These are phyloP conservation scores for Meiosimyza decipiens DNA, from an alignment of 2,888 invertebrate species.

Conservation along the genomic window DNA sequence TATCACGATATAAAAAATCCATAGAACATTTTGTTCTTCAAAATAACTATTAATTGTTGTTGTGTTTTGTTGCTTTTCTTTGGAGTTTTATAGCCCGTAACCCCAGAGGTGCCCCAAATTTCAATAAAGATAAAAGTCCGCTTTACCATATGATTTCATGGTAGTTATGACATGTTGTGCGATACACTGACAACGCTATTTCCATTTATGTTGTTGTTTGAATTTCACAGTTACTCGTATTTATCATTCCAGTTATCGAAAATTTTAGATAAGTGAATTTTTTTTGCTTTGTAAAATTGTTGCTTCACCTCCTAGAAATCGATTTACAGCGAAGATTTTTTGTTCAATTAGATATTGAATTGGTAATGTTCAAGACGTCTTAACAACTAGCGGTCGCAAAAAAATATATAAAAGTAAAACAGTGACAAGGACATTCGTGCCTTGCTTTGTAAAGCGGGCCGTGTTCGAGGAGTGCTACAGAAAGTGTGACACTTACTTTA, in stretches of 20 bases:
- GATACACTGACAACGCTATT: too few species aligned
- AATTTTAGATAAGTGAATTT: conserved; percentile 40
- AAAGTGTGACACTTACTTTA: too few species aligned
- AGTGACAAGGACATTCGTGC: background rate
- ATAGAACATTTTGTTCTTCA: too few species aligned
- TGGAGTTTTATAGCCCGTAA: too few species aligned
- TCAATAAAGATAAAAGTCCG: conserved; percentile 16
- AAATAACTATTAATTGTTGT: too few species aligned
- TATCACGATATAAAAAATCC: too few species aligned
- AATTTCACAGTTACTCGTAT: conserved; percentile 28
- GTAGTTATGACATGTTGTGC: background rate
- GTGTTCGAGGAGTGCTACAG: too few species aligned
- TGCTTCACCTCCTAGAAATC: conserved; percentile 9
- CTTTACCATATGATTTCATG: background rate
- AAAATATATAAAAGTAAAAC: too few species aligned
- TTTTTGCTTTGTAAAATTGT: conserved; percentile 15
- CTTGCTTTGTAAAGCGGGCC: background rate
- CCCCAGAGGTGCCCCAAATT: background rate
- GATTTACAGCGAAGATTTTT: conserved; percentile 34
- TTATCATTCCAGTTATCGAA: conserved; percentile 51
- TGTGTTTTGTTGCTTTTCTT: too few species aligned
- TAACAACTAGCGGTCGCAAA: conserved; percentile 15
- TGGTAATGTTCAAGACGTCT: conserved; percentile 47
- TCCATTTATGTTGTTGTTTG: background rate
- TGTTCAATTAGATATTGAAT: conserved; percentile 47